Base-by-base conservation (phyloP, 2,888 invertebrate species). In the Rosalia funebris region DNA sequence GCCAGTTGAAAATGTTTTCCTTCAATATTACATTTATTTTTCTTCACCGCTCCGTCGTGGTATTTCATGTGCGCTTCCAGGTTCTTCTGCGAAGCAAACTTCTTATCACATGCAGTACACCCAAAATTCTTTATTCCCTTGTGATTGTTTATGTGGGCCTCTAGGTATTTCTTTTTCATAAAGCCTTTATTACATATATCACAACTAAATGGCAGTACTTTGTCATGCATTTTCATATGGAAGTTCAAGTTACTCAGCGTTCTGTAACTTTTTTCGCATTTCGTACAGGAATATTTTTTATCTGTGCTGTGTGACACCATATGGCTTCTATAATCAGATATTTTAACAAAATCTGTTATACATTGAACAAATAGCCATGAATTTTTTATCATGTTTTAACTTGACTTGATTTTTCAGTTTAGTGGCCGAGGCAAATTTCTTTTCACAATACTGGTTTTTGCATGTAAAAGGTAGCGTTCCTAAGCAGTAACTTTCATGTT, bases 211-310 rank as follows among this genome's bases (percentile, higher is more conserved):
- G 80, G 81, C 50, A 81, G 62, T 14, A 67, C 74, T 20, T 72
- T 68, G 15, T 69, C 68, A 60, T 82, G 82, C 19, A 75, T 71
- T 70, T 81, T 82, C 66, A 77, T 72, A 58, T 82, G 82, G 61
- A 81, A 80, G 68, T 81, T 82, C 44, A 82, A 72, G 67, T 82
- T 82, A 56, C 80, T 79, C 42, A 77, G 37, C 0, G 80, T 80
- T 68, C 81, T 82, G 60, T 81, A 82, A 9, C 71, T 68, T 67
- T 79, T 81, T 10, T 75, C 71, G 56, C 82, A 82, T 60, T 77
- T 73, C 1, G 60, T 58, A 65, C 82, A 82, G 10, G 71, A 55
- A 56, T 75, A 80, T 63, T 79, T 79, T 63, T 81, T 82, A n/a
- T 78, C 78, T 0, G 78, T 73, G 36, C 78, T 78, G 62, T 82